These are phyloP conservation scores for Cosmorhoe ocellata DNA, from an alignment of 2,888 invertebrate species.

Conservation along the genomic window DNA sequence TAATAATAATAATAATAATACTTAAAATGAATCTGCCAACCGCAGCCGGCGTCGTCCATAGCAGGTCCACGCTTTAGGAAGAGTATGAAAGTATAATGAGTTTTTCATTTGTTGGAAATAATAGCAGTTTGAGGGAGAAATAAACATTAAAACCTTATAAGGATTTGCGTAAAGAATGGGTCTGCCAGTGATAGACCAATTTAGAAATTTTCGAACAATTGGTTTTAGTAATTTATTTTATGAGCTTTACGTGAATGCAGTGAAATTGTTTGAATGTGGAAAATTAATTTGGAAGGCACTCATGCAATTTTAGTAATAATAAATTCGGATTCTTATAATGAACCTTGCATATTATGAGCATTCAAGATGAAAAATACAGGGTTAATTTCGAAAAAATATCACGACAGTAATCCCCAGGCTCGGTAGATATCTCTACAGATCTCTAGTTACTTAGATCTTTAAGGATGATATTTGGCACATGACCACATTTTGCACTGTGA, in stretches of 20 bases:
- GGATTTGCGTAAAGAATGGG: conserved; percentile 24
- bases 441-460: no score
- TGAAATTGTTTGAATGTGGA: background rate
- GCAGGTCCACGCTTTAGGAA: conserved; percentile 32
- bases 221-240: conserved; percentile 21
- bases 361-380: no score
- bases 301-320: no score
- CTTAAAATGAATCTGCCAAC: background rate
- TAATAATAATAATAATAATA: no score
- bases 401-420: no score
- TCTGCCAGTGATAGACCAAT: conserved; percentile 16
- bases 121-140: conserved; percentile 32
- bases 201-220: conserved; percentile 14
- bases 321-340: no score
- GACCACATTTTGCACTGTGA: no score
- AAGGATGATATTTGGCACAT: no score
- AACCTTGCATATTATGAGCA: no score
- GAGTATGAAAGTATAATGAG: conserved; percentile 35
- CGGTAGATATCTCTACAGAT: no score
- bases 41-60: conserved; percentile 22
- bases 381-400: no score
- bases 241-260: conserved; percentile 5
- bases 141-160: conserved; percentile 27
- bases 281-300: no score
- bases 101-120: conserved; percentile 42